Evolutionary conservation across 2,797 vertebrate species (phyloP).

Genomic region (Apogon talboti): DNA sequence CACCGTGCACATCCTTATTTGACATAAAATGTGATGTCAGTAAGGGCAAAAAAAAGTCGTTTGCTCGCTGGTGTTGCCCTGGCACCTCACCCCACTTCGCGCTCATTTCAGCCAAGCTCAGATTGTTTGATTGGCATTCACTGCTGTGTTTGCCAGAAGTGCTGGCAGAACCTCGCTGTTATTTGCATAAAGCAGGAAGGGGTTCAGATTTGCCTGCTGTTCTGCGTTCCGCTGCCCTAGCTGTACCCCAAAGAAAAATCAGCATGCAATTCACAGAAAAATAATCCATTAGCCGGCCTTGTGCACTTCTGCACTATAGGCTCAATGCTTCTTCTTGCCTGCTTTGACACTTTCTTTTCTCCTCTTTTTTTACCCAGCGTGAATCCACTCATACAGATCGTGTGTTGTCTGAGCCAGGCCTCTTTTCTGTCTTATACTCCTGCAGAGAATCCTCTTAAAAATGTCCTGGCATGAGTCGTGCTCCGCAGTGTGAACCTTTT

Average conservation of each 20-base stretch:
- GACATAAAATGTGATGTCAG: conserved; percentile 17
- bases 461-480: conserved; percentile 30
- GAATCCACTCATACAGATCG: conserved; percentile 59
- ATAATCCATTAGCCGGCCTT: conserved; percentile 15
- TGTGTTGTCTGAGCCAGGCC: conserved; percentile 23
- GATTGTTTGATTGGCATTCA: conserved; percentile 65
- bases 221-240: conserved; percentile 31
- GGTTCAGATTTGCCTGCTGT: conserved; percentile 52
- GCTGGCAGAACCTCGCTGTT: conserved; percentile 46
- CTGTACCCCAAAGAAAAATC: conserved; percentile 48
- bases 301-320: conserved; percentile 12
- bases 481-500: conserved; percentile 46
- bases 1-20: conserved; percentile 30
- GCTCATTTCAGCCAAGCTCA: conserved; percentile 44
- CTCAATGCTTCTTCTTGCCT: conserved; percentile 3
- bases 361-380: conserved; percentile 41
- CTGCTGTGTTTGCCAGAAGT: conserved; percentile 61
- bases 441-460: conserved; percentile 54
- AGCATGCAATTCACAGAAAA: conserved; percentile 30
- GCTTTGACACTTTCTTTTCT: conserved; percentile 43
- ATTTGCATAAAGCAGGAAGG: conserved; percentile 67
- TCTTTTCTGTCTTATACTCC: conserved; percentile 27
- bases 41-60: conserved; percentile 1
- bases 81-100: conserved; percentile 32
- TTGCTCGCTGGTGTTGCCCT: conserved; percentile 29